These are phyloP conservation scores for Spisula solida DNA, from an alignment of 2,888 invertebrate species.

Conservation along the genomic window DNA sequence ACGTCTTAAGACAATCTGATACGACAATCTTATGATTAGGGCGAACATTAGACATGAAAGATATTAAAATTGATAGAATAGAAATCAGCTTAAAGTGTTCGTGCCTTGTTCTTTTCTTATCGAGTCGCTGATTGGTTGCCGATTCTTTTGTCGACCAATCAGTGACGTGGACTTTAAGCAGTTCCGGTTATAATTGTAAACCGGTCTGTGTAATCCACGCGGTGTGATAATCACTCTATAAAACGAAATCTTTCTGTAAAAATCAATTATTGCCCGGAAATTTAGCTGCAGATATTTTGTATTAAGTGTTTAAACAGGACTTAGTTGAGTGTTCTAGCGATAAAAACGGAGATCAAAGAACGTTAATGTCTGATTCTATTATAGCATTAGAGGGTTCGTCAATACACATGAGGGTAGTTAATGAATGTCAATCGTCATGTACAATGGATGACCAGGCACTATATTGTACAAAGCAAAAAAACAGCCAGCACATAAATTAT, in stretches of 20 bases:
- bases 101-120: background rate
- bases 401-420: background rate
- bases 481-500: too few relatives aligned
- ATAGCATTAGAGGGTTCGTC: background rate
- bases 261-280: conserved; percentile 11
- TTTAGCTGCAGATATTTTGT: background rate
- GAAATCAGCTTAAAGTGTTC: background rate
- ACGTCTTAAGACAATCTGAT: background rate
- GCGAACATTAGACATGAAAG: background rate
- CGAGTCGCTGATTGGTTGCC: background rate
- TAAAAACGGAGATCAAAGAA: conserved; percentile 1
- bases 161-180: too few relatives aligned
- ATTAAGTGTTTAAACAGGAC: background rate
- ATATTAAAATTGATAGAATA: background rate
- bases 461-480: too few relatives aligned
- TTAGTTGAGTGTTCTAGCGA: background rate
- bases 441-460: background rate
- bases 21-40: background rate
- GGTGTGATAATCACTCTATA: background rate
- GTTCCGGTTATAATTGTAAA: background rate
- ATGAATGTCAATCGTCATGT: background rate
- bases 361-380: background rate
- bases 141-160: too few relatives aligned
- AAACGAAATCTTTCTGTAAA: background rate
- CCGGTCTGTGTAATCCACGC: background rate